A percentile compares a stretch with the other conserved stretches of the same genome.
Evolutionary conservation across 2,797 vertebrate genomes (phyloP).

Genomic region (Mormyrops boulengeri): DNA sequence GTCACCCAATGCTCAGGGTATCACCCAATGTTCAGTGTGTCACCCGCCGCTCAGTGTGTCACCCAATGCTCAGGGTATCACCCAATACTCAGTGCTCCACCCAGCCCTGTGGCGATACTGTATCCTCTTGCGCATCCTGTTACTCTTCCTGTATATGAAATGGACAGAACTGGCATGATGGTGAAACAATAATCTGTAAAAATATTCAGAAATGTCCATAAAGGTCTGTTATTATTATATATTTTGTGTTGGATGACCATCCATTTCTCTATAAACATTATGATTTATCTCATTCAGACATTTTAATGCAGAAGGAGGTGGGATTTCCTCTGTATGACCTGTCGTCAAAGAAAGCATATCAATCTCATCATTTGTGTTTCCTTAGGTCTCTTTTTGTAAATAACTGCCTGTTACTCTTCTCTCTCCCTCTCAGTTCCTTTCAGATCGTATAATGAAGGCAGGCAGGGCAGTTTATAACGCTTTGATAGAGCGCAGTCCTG

Average conservation of each 20-base stretch:
- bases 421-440: constrained; percentile 65
- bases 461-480: constrained; percentile 69
- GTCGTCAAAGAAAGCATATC: neutral
- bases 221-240: neutral
- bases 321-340: neutral
- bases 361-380: neutral
- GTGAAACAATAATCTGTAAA: neutral
- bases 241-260: neutral
- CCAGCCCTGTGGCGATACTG: neutral
- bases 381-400: neutral
- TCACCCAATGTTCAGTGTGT: neutral
- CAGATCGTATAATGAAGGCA: constrained; percentile 75
- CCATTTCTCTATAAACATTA: neutral
- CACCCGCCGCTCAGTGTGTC: neutral
- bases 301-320: neutral
- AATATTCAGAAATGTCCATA: neutral
- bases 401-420: neutral
- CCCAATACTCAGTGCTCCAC: neutral
- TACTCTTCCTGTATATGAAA: neutral
- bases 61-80: neutral
- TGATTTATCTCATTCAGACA: neutral
- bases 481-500: constrained; percentile 62
- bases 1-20: neutral
- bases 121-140: neutral
- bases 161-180: neutral